Evolutionary conservation across 2,888 invertebrate genomes (phyloP).

Genomic region (Erynnis tages): DNA sequence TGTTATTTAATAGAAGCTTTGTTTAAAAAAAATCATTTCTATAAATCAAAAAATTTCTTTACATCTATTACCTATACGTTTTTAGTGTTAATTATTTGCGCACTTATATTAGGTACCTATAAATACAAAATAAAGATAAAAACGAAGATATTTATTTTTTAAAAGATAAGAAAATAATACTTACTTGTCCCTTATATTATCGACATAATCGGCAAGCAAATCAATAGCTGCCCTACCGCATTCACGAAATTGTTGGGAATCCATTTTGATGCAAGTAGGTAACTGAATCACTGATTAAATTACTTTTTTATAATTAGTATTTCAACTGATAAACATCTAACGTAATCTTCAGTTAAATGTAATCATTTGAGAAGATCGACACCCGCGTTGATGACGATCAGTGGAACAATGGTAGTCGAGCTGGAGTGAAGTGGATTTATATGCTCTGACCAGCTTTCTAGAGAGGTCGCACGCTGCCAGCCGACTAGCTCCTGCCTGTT

Average conservation of each 20-base stretch:
- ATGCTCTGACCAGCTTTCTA: conserved; percentile 66
- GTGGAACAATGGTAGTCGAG: conserved; percentile 62
- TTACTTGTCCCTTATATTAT: conserved; percentile 90
- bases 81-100: too few species aligned
- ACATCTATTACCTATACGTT: too few species aligned
- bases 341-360: conserved; percentile 14
- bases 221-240: conserved; percentile 94
- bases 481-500: neutral
- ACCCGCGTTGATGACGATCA: conserved; percentile 53
- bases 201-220: conserved; percentile 94
- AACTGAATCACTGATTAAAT: neutral
- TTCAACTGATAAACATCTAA: conserved; percentile 15
- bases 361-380: conserved; percentile 36
- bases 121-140: too few species aligned
- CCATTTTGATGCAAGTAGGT: conserved; percentile 77
- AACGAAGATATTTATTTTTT: too few species aligned
- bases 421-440: conserved; percentile 63
- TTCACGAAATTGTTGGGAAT: conserved; percentile 88
- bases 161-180: conserved; percentile 35
- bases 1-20: too few species aligned
- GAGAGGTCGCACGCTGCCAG: conserved; percentile 37
- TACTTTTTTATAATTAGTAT: too few species aligned
- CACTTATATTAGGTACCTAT: too few species aligned
- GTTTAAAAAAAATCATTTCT: too few species aligned
- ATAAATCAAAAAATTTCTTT: neutral